A percentile compares a stretch with the other conserved stretches of the same genome.
These are phyloP conservation scores for Desoria tigrina DNA, from an alignment of 2,888 invertebrate species.

Conservation along the genomic window DNA sequence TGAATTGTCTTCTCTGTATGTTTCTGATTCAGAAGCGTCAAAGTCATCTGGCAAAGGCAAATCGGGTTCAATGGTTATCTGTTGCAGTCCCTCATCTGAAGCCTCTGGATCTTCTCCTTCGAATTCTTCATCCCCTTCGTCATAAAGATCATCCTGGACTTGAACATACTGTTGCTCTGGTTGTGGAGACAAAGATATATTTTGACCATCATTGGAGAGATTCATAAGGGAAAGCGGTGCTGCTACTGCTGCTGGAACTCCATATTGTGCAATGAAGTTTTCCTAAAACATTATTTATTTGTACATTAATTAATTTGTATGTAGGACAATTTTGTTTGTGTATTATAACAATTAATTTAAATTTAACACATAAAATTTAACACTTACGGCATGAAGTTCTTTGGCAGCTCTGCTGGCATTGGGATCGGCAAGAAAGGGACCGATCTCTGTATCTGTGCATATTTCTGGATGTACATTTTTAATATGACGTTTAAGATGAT, in stretches of 20 bases:
- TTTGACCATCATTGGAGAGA: background rate
- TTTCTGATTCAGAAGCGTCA: background rate
- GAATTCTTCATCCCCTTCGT: constrained; percentile 15
- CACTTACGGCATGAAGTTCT: constrained; percentile 6
- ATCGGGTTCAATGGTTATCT: constrained; percentile 35
- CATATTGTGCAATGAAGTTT: constrained; percentile 10
- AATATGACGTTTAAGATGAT: constrained; percentile 45
- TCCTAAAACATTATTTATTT: constrained; percentile 5
- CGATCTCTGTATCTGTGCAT: constrained; percentile 37
- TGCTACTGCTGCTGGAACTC: background rate
- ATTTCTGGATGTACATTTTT: constrained; percentile 39
- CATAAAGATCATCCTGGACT: background rate
- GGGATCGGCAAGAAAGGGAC: constrained; percentile 29
- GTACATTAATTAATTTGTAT: background rate
- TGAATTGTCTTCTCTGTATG: constrained; percentile 24
- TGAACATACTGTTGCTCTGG: background rate
- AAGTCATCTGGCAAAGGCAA: constrained; percentile 26
- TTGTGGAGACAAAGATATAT: background rate
- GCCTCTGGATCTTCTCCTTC: constrained; percentile 14
- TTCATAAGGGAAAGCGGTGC: background rate
- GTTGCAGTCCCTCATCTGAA: constrained; percentile 24
- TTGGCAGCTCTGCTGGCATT: constrained; percentile 7
- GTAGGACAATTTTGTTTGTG: background rate
- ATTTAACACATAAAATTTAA: background rate
- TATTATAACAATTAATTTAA: too few species aligned